phyloP scores from a whole-genome alignment of 1,140 invertebrate species.

The Belonocnema kinseyi region DNA sequence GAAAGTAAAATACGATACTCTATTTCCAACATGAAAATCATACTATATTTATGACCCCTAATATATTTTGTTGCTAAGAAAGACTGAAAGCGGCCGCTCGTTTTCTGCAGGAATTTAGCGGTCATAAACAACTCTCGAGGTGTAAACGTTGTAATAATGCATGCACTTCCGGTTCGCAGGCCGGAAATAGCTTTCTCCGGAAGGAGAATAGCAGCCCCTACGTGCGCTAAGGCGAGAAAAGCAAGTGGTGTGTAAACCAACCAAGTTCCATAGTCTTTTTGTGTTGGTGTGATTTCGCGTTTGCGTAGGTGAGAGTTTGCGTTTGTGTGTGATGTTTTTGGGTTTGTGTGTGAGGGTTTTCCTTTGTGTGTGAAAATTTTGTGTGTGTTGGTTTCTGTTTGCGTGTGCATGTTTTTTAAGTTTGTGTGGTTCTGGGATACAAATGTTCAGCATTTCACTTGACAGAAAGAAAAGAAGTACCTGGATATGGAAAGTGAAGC shows the following conservation, averaged over 20 bases:
- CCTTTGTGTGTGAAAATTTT: too few species aligned
- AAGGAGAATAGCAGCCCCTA: slow-evolving; percentile 46
- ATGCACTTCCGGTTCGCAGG: slow-evolving; percentile 41
- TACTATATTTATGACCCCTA: slow-evolving; percentile 30
- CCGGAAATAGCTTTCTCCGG: slow-evolving; percentile 45
- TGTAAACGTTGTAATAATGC: slow-evolving; percentile 59
- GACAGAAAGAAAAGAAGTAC: slow-evolving; percentile 33
- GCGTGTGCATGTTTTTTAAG: background rate
- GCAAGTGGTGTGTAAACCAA: slow-evolving; percentile 26
- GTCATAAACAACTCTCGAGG: slow-evolving; percentile 52
- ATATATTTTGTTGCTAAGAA: slow-evolving; percentile 34
- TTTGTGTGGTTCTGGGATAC: slow-evolving; percentile 2
- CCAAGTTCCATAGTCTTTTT: background rate
- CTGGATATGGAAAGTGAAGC: slow-evolving; percentile 36
- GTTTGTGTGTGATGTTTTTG: too few species aligned
- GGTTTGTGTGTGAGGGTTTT: too few species aligned
- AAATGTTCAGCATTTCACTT: slow-evolving; percentile 43
- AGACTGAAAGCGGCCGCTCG: slow-evolving; percentile 27
- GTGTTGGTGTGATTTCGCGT: background rate
- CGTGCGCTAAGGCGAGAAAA: slow-evolving; percentile 49
- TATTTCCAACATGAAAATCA: slow-evolving; percentile 21
- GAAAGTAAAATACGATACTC: slow-evolving; percentile 7
- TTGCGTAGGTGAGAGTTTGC: background rate
- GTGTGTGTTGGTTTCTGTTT: too few species aligned
- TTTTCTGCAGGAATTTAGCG: slow-evolving; percentile 48